These are phyloP conservation scores for Thereuonema tuberculata DNA, from an alignment of 1,140 invertebrate genomes.

Conservation along the genomic window DNA sequence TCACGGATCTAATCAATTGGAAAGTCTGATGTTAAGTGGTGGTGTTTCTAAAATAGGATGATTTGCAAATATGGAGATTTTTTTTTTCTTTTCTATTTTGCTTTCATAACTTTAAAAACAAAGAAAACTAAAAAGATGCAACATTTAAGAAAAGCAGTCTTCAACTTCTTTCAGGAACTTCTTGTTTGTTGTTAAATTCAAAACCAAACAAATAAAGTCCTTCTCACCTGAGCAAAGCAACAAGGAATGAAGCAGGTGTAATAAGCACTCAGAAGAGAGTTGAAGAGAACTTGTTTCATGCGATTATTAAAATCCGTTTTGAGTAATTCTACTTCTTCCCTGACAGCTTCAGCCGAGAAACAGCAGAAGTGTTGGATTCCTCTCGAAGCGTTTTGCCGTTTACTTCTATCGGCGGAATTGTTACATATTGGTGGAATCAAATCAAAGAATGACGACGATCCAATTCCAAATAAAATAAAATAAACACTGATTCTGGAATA, in stretches of 20 bases:
- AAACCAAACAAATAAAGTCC: no score
- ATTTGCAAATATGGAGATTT: no score
- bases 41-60: no score
- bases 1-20: no score
- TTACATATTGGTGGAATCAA: conserved; percentile 7
- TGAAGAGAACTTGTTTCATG: conserved; percentile 78
- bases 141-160: no score
- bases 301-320: conserved; percentile 74
- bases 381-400: conserved; percentile 13
- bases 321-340: conserved; percentile 70
- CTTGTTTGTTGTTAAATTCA: no score
- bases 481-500: conserved; percentile 70
- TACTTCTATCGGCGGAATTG: conserved; percentile 3
- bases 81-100: no score
- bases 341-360: conserved; percentile 40
- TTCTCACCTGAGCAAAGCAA: conserved; percentile 74
- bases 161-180: no score
- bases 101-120: no score
- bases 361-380: conserved; percentile 35
- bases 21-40: no score
- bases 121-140: no score
- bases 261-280: conserved; percentile 75
- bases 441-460: conserved; percentile 28
- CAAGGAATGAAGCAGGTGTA: conserved; percentile 82
- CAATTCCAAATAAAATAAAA: conserved; percentile 60